A percentile compares a stretch with the other conserved stretches of the same genome.
These are phyloP conservation scores for Cephus rjabovi DNA, from an alignment of 2,888 invertebrate genomes.

Conservation along the genomic window DNA sequence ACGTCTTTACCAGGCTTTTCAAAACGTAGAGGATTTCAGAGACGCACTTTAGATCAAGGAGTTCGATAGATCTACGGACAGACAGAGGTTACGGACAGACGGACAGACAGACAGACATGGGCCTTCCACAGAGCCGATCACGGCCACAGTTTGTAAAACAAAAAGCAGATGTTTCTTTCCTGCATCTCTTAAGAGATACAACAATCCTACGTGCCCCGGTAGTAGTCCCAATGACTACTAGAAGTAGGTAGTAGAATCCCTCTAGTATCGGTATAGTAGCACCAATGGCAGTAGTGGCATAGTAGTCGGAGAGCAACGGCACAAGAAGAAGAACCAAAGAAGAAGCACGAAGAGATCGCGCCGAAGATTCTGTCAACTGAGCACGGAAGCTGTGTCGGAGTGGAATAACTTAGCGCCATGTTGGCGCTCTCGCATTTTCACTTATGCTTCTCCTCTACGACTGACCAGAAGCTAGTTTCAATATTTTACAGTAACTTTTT, in stretches of 20 bases:
- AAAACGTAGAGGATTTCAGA: constrained; percentile 18
- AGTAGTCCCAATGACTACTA: neutral
- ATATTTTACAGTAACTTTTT: neutral
- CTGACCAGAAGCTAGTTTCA: neutral
- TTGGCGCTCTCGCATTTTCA: constrained; percentile 5
- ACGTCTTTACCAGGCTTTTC: constrained; percentile 18
- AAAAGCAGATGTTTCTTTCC: constrained; percentile 19
- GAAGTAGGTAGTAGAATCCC: neutral
- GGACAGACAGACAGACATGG: constrained; percentile 19
- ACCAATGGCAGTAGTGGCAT: neutral
- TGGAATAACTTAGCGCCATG: constrained; percentile 23
- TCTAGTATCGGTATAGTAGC: neutral
- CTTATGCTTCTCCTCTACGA: neutral
- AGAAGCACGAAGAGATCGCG: constrained; percentile 42
- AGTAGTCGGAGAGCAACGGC: neutral
- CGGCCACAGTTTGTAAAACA: constrained; percentile 33
- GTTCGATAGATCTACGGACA: constrained; percentile 44
- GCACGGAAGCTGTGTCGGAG: constrained; percentile 48
- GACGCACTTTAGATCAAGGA: constrained; percentile 50
- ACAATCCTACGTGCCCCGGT: neutral
- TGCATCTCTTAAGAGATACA: neutral
- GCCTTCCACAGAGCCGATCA: constrained; percentile 13
- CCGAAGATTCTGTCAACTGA: constrained; percentile 50
- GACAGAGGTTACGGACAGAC: constrained; percentile 9
- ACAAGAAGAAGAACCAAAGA: constrained; percentile 7